A percentile compares a stretch with the other conserved stretches of the same genome.
Conservation (phyloP, 2,797 vertebrate species). For the Caiman crocodilus region DNA sequence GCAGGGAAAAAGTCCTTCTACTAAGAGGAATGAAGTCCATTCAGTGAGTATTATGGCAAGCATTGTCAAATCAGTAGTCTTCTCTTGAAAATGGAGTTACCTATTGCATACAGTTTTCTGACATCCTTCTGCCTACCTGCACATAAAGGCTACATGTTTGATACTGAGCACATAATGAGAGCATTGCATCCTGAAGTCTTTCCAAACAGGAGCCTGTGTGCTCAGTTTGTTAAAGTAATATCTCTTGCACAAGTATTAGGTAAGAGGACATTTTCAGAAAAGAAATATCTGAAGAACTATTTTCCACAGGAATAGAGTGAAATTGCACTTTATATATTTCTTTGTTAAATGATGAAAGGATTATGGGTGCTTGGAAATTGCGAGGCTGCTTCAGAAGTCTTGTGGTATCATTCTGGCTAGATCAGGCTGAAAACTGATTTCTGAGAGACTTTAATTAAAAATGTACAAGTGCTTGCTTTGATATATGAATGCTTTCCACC, state of each 20-base stretch:
- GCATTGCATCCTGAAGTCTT: not conserved
- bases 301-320: not conserved
- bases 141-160: not conserved
- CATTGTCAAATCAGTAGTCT: not conserved
- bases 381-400: not conserved
- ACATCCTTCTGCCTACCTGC: not conserved
- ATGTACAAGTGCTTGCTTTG: not conserved
- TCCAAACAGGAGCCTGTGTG: not conserved
- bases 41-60: not conserved
- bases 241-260: not conserved
- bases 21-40: not conserved
- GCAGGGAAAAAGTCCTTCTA: not conserved
- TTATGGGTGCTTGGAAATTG: not conserved
- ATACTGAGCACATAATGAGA: conserved; percentile 15
- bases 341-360: not conserved
- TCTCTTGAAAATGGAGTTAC: not conserved
- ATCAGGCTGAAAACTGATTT: not conserved
- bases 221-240: conserved; percentile 9
- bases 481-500: not conserved
- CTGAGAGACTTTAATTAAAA: not conserved
- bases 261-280: not conserved
- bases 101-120: not conserved
- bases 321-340: not conserved
- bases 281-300: conserved; percentile 6
- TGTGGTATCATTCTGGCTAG: not conserved